These are phyloP conservation scores for Odontesthes bonariensis DNA, from an alignment of 2,113 vertebrate species.

Conservation along the genomic window DNA sequence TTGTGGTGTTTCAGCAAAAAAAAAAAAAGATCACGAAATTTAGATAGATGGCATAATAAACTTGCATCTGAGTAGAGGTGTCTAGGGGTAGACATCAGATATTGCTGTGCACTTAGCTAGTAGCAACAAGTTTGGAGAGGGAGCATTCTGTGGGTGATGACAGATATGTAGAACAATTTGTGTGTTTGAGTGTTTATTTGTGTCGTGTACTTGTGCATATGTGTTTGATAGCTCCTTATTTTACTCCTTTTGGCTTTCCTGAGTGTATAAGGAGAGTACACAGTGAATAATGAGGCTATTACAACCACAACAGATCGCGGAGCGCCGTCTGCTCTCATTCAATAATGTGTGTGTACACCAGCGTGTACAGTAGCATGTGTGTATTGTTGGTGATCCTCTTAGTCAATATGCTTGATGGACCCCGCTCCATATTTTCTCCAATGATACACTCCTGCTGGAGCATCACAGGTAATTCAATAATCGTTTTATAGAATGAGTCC, in stretches of 20 bases:
- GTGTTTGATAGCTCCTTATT: constrained; percentile 49
- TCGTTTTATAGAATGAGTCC: constrained; percentile 58
- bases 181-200: not conserved
- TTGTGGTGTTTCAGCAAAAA: not conserved
- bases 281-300: constrained; percentile 79
- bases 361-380: constrained; percentile 37
- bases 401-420: constrained; percentile 69
- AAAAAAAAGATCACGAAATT: not conserved
- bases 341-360: constrained; percentile 57
- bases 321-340: constrained; percentile 63
- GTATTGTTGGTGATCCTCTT: constrained; percentile 46
- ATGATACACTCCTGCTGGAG: constrained; percentile 54
- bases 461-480: constrained; percentile 65
- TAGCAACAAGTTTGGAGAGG: not conserved
- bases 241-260: constrained; percentile 56
- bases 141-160: not conserved
- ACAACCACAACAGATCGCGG: constrained; percentile 64
- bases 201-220: constrained; percentile 24
- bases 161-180: constrained; percentile 7
- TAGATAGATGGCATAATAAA: constrained; percentile 1
- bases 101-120: constrained; percentile 14
- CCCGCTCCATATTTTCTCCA: constrained; percentile 57
- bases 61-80: constrained; percentile 3
- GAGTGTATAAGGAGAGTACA: constrained; percentile 59
- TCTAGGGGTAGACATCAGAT: not conserved